Conservation (phyloP, 2,113 vertebrate genomes). For the Nipponia nippon region DNA sequence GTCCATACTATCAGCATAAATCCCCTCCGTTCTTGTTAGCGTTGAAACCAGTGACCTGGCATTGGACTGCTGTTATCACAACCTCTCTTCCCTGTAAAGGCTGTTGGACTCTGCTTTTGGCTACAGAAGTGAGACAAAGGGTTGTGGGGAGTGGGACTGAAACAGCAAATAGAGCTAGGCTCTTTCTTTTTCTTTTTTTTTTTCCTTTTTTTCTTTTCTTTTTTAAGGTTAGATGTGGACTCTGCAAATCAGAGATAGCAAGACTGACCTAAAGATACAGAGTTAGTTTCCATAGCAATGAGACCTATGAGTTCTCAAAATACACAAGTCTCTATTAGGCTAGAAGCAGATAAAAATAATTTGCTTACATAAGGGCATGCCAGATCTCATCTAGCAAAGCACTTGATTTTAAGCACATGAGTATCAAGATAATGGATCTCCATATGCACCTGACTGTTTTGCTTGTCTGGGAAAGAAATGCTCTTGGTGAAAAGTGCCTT, state of each 20-base stretch:
- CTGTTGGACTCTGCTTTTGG: background rate
- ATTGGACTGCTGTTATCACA: background rate
- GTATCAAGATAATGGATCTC: background rate
- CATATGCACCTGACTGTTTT: background rate
- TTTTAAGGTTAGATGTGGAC: background rate
- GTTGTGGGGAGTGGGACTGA: background rate
- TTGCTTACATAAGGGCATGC: background rate
- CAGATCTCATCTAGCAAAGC: background rate
- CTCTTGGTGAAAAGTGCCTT: background rate
- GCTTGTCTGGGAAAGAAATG: background rate
- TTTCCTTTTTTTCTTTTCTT: no score
- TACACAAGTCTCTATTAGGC: background rate
- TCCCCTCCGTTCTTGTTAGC: background rate
- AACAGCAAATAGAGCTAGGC: background rate
- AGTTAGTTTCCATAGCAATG: slow-evolving; percentile 57
- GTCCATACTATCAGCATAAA: fast-evolving
- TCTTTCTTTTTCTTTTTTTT: no score
- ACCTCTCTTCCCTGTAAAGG: background rate
- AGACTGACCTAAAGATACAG: slow-evolving; percentile 36
- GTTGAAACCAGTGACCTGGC: background rate
- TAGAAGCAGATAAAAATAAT: slow-evolving; percentile 48
- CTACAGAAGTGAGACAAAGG: background rate
- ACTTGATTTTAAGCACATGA: background rate
- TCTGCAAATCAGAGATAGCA: background rate
- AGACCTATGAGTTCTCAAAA: slow-evolving; percentile 22